Evolutionary conservation across 2,888 invertebrate species (phyloP), one percentile per base, ranked within the genome.

Genomic region (Pegoplata infirma): DNA sequence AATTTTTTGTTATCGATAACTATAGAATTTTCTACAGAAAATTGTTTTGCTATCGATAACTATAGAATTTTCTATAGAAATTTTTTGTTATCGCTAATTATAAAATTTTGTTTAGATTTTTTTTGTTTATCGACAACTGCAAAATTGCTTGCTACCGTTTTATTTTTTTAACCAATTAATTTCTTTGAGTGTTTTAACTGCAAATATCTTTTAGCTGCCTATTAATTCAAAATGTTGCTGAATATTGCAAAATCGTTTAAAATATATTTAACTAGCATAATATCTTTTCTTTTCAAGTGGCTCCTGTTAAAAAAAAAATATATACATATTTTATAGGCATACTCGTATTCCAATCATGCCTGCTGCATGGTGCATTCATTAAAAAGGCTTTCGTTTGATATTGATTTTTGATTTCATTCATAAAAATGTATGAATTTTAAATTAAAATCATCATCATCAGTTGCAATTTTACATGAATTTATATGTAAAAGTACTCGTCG

Each of bases 361-460:
- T 14, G 17, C 14, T 14, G 6, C 6, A 17, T 10, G 19, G 17
- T 25, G 6, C 25, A 25, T 14, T 5, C 51, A 25, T 53, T 49
- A 21, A 23, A 6, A 56, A 21, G 8, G 21, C 21, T 49, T 66
- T 51, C 32, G n/a, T n/a, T n/a, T n/a, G n/a, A 46, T 72, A 25
- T 46, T 40, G 19, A 49, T 49, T 14, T 64, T 56, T 40, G 14
- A 49, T 72, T n/a, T 77, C 68, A 77, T 77, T 77, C 77, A 77
- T 73, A 40, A 68, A 68, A 72, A 76, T 72, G 17, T 72, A 63
- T 71, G 64, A 67, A 76, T 67, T 77, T 77, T 63, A 63, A 67
- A 56, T 40, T 63, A 72, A 72, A 53, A 40, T 69, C 76, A 58
- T 6, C 25, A 32, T 10, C 47, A 55, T 40, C 51, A 36, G 19